Conservation (phyloP, 2,888 invertebrate genomes). For the Trachelus stipa region DNA sequence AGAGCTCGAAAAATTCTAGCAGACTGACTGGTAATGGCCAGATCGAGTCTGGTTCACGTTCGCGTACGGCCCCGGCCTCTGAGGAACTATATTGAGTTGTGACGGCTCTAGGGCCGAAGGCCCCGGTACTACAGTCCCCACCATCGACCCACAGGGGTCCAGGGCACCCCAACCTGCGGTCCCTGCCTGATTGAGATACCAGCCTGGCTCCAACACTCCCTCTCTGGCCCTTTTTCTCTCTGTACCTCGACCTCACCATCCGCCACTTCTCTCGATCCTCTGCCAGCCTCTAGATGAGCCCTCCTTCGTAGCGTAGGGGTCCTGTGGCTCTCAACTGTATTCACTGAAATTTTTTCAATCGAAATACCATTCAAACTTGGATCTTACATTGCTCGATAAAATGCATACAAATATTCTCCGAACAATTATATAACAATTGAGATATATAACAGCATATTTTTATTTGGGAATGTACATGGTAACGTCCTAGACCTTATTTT, state of each 20-base stretch:
- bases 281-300: slow-evolving; percentile 23
- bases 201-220: slow-evolving; percentile 44
- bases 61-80: slow-evolving; percentile 53
- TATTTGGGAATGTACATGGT: neutral
- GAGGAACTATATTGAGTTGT: slow-evolving; percentile 66
- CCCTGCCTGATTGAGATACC: slow-evolving; percentile 65
- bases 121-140: slow-evolving; percentile 38
- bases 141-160: slow-evolving; percentile 50
- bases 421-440: neutral
- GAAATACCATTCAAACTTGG: neutral
- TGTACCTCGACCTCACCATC: slow-evolving; percentile 18
- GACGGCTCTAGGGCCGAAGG: slow-evolving; percentile 60
- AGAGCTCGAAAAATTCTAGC: neutral
- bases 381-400: neutral
- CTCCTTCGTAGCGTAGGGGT: slow-evolving; percentile 20
- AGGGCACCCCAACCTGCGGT: slow-evolving; percentile 58
- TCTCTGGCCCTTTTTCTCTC: slow-evolving; percentile 19
- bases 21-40: neutral
- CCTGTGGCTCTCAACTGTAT: slow-evolving; percentile 34
- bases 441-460: neutral
- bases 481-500: neutral
- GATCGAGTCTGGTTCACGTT: slow-evolving; percentile 17
- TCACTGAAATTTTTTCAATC: neutral
- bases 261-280: slow-evolving; percentile 17
- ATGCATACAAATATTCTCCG: neutral